These are phyloP conservation scores for Cololabis saira DNA, from an alignment of 2,113 vertebrate species.

Conservation along the genomic window DNA sequence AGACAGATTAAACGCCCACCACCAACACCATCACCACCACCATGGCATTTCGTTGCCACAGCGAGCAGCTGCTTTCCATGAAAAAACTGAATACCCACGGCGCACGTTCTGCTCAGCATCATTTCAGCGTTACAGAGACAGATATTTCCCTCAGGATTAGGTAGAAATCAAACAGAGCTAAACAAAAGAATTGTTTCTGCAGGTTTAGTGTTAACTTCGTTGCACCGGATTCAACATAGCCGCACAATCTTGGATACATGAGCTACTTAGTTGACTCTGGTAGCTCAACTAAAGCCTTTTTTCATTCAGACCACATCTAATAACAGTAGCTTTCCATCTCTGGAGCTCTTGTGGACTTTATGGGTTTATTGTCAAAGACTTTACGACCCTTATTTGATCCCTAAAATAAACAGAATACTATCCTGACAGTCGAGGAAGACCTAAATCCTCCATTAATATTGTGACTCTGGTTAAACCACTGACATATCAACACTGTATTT, in stretches of 20 bases:
- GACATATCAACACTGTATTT: neutral
- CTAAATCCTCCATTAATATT: neutral
- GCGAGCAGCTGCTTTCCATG: slow-evolving; percentile 5
- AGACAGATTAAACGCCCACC: too few relatives aligned
- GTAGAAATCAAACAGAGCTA: neutral
- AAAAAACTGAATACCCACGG: neutral
- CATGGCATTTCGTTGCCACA: slow-evolving; percentile 8
- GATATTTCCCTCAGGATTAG: slow-evolving; percentile 11
- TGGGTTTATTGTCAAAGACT: slow-evolving; percentile 18
- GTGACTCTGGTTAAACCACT: slow-evolving; percentile 3
- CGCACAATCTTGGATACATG: too few relatives aligned
- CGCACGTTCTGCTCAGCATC: neutral
- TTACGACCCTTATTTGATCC: slow-evolving; percentile 13
- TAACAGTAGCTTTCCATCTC: slow-evolving; percentile 6
- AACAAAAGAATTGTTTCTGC: neutral
- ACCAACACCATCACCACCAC: too few relatives aligned
- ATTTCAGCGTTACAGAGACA: neutral
- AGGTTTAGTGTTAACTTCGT: neutral
- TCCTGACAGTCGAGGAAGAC: too few relatives aligned
- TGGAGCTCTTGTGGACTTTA: slow-evolving; percentile 15
- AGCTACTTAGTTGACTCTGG: too few relatives aligned
- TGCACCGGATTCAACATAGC: neutral
- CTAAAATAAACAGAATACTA: neutral
- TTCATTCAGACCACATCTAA: neutral
- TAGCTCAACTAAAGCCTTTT: neutral